Percentiles rank a stretch among this genome's conserved stretches.
Evolutionary conservation across 2,113 vertebrate genomes (phyloP).

Genomic region (Cryptomyrus ogoouensis): DNA sequence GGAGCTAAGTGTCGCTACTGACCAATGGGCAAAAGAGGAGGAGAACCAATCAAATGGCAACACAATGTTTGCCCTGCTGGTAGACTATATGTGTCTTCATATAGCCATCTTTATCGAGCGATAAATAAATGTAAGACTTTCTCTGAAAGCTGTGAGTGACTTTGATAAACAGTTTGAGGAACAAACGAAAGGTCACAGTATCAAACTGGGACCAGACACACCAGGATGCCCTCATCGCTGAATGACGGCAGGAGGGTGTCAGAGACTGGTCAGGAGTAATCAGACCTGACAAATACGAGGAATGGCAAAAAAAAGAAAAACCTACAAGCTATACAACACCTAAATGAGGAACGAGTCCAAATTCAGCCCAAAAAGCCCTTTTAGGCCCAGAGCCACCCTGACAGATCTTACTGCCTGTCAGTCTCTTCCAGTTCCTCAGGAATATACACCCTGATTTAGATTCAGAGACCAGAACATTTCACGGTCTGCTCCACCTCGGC

Average conservation of each 20-base stretch:
- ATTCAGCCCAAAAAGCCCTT: neutral
- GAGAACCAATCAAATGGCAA: neutral
- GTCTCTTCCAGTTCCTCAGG: neutral
- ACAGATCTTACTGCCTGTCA: neutral
- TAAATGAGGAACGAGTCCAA: neutral
- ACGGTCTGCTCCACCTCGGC: neutral
- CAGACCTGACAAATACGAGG: conserved; percentile 43
- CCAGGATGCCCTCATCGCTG: neutral
- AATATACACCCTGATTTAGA: neutral
- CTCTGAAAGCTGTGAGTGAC: neutral
- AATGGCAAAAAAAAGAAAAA: conserved; percentile 21
- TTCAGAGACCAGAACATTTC: neutral
- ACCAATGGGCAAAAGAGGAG: neutral
- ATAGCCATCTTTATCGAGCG: neutral
- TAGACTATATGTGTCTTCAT: neutral
- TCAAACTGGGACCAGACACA: neutral
- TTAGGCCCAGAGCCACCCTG: neutral
- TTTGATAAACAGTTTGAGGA: neutral
- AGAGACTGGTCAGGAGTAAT: conserved; percentile 44
- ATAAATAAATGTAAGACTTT: neutral
- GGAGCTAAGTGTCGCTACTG: neutral
- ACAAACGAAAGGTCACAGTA: neutral
- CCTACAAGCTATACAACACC: neutral
- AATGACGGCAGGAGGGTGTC: conserved; percentile 25
- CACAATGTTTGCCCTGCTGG: neutral